These are phyloP conservation scores for Ferdinandea cuprea DNA, from an alignment of 2,888 invertebrate genomes.

Conservation along the genomic window DNA sequence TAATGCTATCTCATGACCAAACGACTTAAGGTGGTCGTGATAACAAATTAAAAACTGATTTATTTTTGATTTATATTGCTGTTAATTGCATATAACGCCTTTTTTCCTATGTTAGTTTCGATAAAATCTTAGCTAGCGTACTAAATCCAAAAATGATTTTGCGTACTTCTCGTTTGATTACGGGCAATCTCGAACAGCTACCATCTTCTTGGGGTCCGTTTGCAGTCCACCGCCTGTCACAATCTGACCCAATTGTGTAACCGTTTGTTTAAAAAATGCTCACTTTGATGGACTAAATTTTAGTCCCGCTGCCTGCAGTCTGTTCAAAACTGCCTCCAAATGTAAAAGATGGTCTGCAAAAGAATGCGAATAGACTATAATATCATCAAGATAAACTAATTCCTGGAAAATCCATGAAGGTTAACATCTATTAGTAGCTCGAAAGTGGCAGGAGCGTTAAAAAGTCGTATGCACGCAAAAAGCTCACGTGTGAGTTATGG, in stretches of 20 bases:
- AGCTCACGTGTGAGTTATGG: too few relatives aligned
- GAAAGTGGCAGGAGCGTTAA: constrained; percentile 71
- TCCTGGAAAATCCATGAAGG: constrained; percentile 47
- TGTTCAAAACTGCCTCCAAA: too few relatives aligned
- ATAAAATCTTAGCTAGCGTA: constrained; percentile 20
- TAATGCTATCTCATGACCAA: too few relatives aligned
- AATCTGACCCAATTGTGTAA: constrained; percentile 49
- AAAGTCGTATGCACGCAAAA: too few relatives aligned
- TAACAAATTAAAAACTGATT: too few relatives aligned
- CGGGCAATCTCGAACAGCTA: constrained; percentile 12
- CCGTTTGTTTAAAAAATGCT: too few relatives aligned
- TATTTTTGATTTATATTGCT: too few relatives aligned
- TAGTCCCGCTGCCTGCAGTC: too few relatives aligned
- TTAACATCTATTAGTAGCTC: constrained; percentile 69
- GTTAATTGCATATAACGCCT: not conserved
- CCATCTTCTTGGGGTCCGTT: constrained; percentile 25
- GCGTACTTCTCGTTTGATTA: constrained; percentile 17
- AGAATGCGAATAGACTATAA: too few relatives aligned
- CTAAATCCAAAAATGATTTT: constrained; percentile 15
- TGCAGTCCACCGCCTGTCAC: constrained; percentile 18
- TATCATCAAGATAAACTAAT: constrained; percentile 5
- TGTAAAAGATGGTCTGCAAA: too few relatives aligned
- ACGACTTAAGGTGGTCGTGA: too few relatives aligned
- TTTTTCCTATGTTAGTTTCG: constrained; percentile 16
- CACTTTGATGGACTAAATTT: too few relatives aligned